phyloP scores from a whole-genome alignment of 2,888 invertebrate species.

The Drosophila borborema region DNA sequence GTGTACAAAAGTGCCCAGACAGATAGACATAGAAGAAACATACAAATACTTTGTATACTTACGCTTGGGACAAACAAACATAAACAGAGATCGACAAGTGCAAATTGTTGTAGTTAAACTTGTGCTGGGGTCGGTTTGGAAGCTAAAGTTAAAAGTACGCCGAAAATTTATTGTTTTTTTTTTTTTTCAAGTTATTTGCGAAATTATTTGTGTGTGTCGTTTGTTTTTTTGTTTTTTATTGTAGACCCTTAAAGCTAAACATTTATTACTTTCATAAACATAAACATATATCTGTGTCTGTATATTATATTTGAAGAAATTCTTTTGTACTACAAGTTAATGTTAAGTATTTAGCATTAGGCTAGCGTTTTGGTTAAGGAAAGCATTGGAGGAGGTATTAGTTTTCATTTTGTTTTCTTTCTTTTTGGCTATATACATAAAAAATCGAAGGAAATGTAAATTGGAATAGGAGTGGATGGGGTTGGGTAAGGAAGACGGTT shows the following conservation, averaged over 20 bases:
- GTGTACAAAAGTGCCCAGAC: slow-evolving; percentile 1
- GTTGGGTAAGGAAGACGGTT: slow-evolving; percentile 35
- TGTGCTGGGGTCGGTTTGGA: slow-evolving; percentile 25
- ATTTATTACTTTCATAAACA: slow-evolving; percentile 73
- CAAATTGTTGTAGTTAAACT: slow-evolving; percentile 19
- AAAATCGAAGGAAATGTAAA: slow-evolving; percentile 8
- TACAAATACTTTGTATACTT: slow-evolving; percentile 37
- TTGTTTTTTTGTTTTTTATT: slow-evolving; percentile 49
- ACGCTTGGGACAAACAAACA: slow-evolving; percentile 51
- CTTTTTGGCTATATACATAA: slow-evolving; percentile 60
- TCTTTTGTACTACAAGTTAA: slow-evolving; percentile 76
- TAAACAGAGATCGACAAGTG: slow-evolving; percentile 40
- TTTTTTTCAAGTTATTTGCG: slow-evolving; percentile 21
- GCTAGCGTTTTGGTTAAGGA: slow-evolving; percentile 75
- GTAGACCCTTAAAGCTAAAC: slow-evolving; percentile 71
- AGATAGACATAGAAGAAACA: not conserved
- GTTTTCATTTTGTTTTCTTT: slow-evolving; percentile 20
- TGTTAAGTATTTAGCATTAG: slow-evolving; percentile 66
- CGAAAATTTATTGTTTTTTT: slow-evolving; percentile 13
- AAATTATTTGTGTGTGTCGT: slow-evolving; percentile 28
- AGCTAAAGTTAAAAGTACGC: slow-evolving; percentile 22
- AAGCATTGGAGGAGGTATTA: slow-evolving; percentile 51
- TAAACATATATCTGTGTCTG: slow-evolving; percentile 56
- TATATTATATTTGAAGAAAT: slow-evolving; percentile 39
- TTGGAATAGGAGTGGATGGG: slow-evolving; percentile 1